Evolutionary conservation across 2,797 vertebrate genomes (phyloP), one percentile per base, ranked within the genome.

Genomic region (Nannoperca australis): DNA sequence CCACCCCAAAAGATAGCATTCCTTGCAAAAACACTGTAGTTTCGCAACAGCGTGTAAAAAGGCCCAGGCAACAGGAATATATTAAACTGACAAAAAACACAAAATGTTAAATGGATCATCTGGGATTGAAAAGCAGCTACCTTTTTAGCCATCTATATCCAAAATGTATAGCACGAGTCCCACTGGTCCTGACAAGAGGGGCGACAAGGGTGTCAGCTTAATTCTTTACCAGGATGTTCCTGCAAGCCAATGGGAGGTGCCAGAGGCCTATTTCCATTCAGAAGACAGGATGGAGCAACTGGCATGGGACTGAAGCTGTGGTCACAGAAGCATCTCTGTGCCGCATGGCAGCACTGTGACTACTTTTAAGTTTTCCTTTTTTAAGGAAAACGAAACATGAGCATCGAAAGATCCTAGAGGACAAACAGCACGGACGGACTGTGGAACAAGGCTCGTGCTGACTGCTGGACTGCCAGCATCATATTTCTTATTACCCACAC

Each of bases 241-340:
- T 66, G 56, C 13, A 4, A 72, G 79, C 82, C 82, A 76, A 70
- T 87, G 86, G 88, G 80, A 88, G 84, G 79, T 44, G 75, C 63
- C 79, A 40, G 1, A 30, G 49, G 58, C 67, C 40, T 20, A 11
- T 78, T 79, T 85, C 68, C 68, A 81, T 74, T 73, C 71, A 72
- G 62, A 59, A 60, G 72, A 78, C 62, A 14, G 36, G 65, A 83
- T 64, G 70, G 81, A 70, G 78, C 74, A 79, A 86, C 76, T 82
- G 70, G 75, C 71, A 59, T 76, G 76, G 73, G 83, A 86, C 78
- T 40, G 49, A 45, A 54, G 50, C 68, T 90, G 87, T 68, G 88
- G 87, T 89, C 79, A 88, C 76, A 74, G 67, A 82, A 77, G 40
- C 72, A 85, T 88, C 68, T 44, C 7, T 67, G 55, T 60, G 70